These are phyloP conservation scores for Hapalemur alaotrensis DNA, from an alignment of 2,797 vertebrate species.

Conservation along the genomic window DNA sequence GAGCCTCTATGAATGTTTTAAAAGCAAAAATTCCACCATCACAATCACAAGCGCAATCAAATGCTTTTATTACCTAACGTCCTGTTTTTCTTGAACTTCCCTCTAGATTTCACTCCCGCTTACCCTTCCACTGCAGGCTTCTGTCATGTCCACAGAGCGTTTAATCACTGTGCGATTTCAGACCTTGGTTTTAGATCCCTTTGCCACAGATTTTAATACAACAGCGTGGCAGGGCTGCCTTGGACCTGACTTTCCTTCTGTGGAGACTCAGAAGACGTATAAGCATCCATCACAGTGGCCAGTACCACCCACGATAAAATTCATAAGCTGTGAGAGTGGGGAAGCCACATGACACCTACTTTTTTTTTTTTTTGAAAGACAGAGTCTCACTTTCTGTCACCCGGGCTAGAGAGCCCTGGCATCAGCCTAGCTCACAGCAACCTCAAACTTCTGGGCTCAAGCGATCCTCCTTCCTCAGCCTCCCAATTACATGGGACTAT, in stretches of 20 bases:
- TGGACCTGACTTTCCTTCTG: not conserved
- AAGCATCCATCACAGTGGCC: not conserved
- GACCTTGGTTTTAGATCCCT: not conserved
- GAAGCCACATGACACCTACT: too few relatives aligned
- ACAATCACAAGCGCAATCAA: not conserved
- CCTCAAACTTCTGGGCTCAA: too few relatives aligned
- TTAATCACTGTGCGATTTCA: not conserved
- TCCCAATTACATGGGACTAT: rapidly evolving
- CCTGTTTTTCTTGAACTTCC: not conserved
- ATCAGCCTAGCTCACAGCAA: too few relatives aligned
- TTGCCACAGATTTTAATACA: not conserved
- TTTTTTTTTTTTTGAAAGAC: too few relatives aligned
- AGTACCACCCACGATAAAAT: not conserved
- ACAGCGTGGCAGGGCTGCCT: not conserved
- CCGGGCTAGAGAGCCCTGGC: too few relatives aligned
- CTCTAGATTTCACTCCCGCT: not conserved
- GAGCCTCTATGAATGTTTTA: not conserved
- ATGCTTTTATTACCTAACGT: not conserved
- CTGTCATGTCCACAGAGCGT: not conserved
- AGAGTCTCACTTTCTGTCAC: too few relatives aligned
- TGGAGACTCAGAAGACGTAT: not conserved
- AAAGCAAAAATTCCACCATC: not conserved
- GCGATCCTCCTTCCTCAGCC: too few relatives aligned
- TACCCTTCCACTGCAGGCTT: not conserved
- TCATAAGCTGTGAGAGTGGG: not conserved